Evolutionary conservation across 2,797 vertebrate genomes (phyloP), one percentile per base, ranked within the genome.

Genomic region (Tapirus indicus): DNA sequence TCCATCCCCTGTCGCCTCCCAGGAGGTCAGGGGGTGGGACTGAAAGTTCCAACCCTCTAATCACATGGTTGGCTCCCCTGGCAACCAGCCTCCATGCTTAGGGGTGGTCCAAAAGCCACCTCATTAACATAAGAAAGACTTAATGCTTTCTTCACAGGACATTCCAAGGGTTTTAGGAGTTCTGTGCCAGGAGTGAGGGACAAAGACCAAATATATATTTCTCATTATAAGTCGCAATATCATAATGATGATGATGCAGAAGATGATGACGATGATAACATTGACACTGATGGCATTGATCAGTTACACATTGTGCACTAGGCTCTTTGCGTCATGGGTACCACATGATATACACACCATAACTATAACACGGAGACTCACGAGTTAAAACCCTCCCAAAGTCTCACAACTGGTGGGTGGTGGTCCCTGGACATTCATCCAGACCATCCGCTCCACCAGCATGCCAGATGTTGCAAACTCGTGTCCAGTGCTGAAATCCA

Each of bases 391-490:
- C 7, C 12, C 18, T 38, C 2, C 27, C 56, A 49, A 29, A 54
- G 14, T 38, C 38, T 14, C 20, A 23, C 2, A n/a, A 32, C 56
- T 18, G 29, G 23, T 6, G 17, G 29, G 27, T 6, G 21, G 3
- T 3, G 1, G 21, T 13, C 13, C 41, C 56, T 44, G 21, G 5
- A 16, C 38, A 16, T 41, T 27, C n/a, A 44, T 20, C 38, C 44
- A 4, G 56, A 80, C 6, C 0, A 0, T 35, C 17, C 0, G 3
- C 32, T 20, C 32, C 10, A 17, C 29, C 25, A 16, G 0, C 21
- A 7, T 0, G 1, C 7, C 86, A 56, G 64, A 29, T 5, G 7
- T 35, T 12, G 10, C 17, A 49, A 85, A 35, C 44, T 1, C 1
- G n/a, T 4, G 21, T 32, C 18, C 20, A 8, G 0, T 1, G 25